Percentiles rank a stretch among this genome's conserved stretches.
Conservation (phyloP, 2,888 invertebrate genomes). For the Lucinisca nassula region DNA sequence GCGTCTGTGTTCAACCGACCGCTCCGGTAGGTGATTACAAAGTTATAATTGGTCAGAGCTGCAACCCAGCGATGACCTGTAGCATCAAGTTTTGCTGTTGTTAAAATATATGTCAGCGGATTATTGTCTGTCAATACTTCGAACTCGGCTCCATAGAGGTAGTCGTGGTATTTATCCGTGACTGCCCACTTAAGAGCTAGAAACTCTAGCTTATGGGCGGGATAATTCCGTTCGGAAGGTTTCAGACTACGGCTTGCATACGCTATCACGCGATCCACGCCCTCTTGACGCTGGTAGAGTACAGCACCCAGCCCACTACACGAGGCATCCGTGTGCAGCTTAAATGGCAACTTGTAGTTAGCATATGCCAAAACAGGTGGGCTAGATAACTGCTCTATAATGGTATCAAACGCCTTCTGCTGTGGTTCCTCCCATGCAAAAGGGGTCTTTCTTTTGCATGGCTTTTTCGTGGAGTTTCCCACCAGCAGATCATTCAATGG, state of each 20-base stretch:
- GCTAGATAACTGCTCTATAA: conserved; percentile 25
- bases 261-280: conserved; percentile 27
- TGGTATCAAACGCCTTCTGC: conserved; percentile 24
- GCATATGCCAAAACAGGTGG: conserved; percentile 58
- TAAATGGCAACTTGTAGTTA: conserved; percentile 47
- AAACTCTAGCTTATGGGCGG: conserved; percentile 54
- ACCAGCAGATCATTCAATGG: conserved; percentile 51
- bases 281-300: conserved; percentile 51
- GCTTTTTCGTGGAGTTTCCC: conserved; percentile 13
- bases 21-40: conserved; percentile 6
- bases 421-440: conserved; percentile 24
- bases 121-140: conserved; percentile 47
- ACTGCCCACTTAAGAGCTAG: conserved; percentile 60
- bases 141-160: conserved; percentile 38
- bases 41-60: conserved; percentile 28
- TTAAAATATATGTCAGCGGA: conserved; percentile 48
- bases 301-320: conserved; percentile 42
- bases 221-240: conserved; percentile 39
- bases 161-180: conserved; percentile 57
- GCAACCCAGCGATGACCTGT: conserved; percentile 40
- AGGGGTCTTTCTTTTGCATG: neutral
- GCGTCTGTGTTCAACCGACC: conserved; percentile 25
- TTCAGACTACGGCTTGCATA: conserved; percentile 51
- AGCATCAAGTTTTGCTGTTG: conserved; percentile 20
- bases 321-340: conserved; percentile 40